Evolutionary conservation across 2,113 vertebrate species (phyloP), one percentile per base, ranked within the genome.

Genomic region (Brachyhypopomus occidentalis): DNA sequence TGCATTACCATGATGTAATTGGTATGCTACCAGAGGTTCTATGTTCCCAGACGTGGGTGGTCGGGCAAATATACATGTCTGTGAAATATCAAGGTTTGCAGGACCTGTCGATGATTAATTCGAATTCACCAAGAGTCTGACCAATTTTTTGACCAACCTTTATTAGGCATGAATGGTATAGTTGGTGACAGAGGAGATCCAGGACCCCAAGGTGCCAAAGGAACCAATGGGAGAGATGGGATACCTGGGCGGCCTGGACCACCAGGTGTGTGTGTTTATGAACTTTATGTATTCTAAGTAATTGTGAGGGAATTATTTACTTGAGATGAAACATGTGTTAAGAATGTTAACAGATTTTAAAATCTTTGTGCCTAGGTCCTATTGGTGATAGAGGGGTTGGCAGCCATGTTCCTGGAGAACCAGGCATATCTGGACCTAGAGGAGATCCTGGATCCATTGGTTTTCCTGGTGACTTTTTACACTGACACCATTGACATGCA

Each of bases 381-480:
- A 71, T 60, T 48, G 92, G 92, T 64, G 85, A 89, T 60, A 83
- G 79, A 78, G 90, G 90, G 71, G 0, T 55, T 63, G 84, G 86
- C 74, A 72, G 75, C 58, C 6, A 27, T 11, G 59, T 69, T 67
- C 16, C 41, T 34, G 90, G 89, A 58, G 34, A 20, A 22, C 83
- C 0, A 77, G 91, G 92, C 72, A 23, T 5, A 58, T 0, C 64
- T 23, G 92, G 92, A 78, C 11, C 0, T 0, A 56, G 58, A 55
- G 92, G 92, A 66, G 82, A 87, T 20, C 0, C 75, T 16, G 95
- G 95, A 30, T 4, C 34, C 41, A 78, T 12, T 45, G 93, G 96
- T 84, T 86, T 87, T 90, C 60, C 88, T 0, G 86, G 96, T 95
- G 69, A 86, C 69, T 23, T 45, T 58, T 48, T 59, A 11, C 4